phyloP scores from a whole-genome alignment of 1,140 invertebrate species.

The Drosophila pruinosa region DNA sequence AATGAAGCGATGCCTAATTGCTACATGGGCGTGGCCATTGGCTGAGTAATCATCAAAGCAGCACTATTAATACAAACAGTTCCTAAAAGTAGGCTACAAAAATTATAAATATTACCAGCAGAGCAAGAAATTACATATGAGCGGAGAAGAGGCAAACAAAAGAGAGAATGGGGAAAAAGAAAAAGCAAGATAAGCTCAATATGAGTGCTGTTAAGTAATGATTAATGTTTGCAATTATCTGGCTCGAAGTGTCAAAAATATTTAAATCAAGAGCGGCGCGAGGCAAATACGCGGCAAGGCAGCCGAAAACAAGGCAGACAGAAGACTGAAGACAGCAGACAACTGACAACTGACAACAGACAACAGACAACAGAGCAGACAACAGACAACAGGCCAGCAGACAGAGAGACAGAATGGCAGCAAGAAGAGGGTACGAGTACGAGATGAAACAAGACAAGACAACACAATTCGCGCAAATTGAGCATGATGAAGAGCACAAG shows the following conservation, averaged over 20 bases:
- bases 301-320: slow-evolving; percentile 17
- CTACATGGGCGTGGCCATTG: slow-evolving; percentile 30
- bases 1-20: slow-evolving; percentile 53
- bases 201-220: slow-evolving; percentile 62
- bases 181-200: neutral
- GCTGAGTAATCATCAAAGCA: slow-evolving; percentile 16
- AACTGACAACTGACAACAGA: slow-evolving; percentile 29
- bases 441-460: slow-evolving; percentile 68
- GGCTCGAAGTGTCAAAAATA: slow-evolving; percentile 76
- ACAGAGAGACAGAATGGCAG: slow-evolving; percentile 10
- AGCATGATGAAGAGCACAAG: slow-evolving; percentile 74
- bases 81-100: slow-evolving; percentile 42
- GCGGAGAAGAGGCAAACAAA: neutral
- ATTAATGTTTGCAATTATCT: slow-evolving; percentile 79
- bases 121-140: neutral
- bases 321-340: slow-evolving; percentile 18
- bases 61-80: neutral
- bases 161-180: neutral
- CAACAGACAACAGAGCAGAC: slow-evolving; percentile 44
- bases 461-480: slow-evolving; percentile 81
- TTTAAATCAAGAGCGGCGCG: slow-evolving; percentile 71
- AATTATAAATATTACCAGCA: slow-evolving; percentile 15
- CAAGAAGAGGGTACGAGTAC: slow-evolving; percentile 1
- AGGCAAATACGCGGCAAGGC: slow-evolving; percentile 34
- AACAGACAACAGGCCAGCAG: slow-evolving; percentile 2